Evolutionary conservation across 1,140 invertebrate species (phyloP), one percentile per base, ranked within the genome.

Genomic region (Philotrypesis tridentata): DNA sequence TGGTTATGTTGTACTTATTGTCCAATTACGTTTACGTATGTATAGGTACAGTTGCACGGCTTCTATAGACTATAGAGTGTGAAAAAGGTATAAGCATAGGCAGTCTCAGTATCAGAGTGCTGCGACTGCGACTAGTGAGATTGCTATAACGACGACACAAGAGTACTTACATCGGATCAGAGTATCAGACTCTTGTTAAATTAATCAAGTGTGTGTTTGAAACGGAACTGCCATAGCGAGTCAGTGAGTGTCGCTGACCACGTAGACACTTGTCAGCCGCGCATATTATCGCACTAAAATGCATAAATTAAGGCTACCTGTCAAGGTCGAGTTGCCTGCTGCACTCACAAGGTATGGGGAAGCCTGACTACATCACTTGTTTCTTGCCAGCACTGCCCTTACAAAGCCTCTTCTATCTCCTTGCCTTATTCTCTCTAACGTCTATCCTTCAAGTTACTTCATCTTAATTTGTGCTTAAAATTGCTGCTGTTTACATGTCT

Each of bases 321-420:
- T 89, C 86, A 90, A 90, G 88, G 88, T 90, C 79, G 89, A 90
- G 87, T 90, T 90, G 73, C 89, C 89, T 85, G 87, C 88, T 85
- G 87, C 86, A 84, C 86, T 90, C 85, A 89, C 89, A 88, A 90
- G 89, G 89, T 90, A 90, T 88, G 88, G 84, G 82, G 84, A 89
- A 87, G 85, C 79, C 85, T 89, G 85, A 87, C 84, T 29, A 85
- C 82, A 23, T 31, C 17, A 14, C 11, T 68, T 14, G 25, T 31
- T 5, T 68, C 23, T 14, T 6, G 65, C 25, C 11, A 14, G 6
- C 25, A 17, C 14, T 25, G n/a, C 17, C 67, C 43, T 61, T 21
- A 61, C 31, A 70, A 76, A 25, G 29, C 67, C 8, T 43, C 40
- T 73, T 21, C 60, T 21, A 68, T n/a, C n/a, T n/a, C n/a, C n/a